Base-by-base conservation (phyloP, 2,888 invertebrate genomes). In the Callosobruchus maculatus region DNA sequence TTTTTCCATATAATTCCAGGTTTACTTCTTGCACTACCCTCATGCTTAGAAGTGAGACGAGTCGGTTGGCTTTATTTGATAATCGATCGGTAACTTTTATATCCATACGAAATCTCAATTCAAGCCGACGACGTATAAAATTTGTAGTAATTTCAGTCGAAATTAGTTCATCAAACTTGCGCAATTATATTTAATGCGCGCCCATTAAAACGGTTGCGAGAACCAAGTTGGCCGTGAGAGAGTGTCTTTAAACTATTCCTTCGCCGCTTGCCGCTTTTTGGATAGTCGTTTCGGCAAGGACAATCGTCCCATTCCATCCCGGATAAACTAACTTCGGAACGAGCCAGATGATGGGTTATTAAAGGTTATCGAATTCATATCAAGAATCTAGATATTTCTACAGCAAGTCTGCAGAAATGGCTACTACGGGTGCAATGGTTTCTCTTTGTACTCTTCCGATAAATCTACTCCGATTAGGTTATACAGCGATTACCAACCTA, bases 111-210 rank as follows among this genome's bases (percentile, higher is more conserved):
- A 49, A 49, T 3, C 49, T 26, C 49, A 18, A 49, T 49, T 49
- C 18, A 1, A 18, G 49, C 1, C 1, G 49, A 49, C 13, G 73
- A 76, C 76, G 70, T 77, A 49, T 76, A 77, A 78, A 78, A 78
- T 78, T 77, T 75, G 73, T 71, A 75, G 76, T 73, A 74, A 75
- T 73, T 76, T 70, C 76, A 74, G 72, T 71, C 22, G 77, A 77
- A 78, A 76, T 78, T 78, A 72, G 77, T 78, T 77, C 78, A 77
- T 78, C 78, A 77, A 78, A 78, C 78, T 78, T 78, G 68, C 66
- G 74, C 78, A 77, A 77, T 78, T 78, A 78, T 76, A 74, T 70
- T 74, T 74, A 75, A 73, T 74, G 74, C 18, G 7, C 70, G 71
- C 70, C 76, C 74, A 72, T 76, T 74, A 72, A 74, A 72, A 70